phyloP scores from a whole-genome alignment of 2,888 invertebrate species.

The Volucella bombylans region DNA sequence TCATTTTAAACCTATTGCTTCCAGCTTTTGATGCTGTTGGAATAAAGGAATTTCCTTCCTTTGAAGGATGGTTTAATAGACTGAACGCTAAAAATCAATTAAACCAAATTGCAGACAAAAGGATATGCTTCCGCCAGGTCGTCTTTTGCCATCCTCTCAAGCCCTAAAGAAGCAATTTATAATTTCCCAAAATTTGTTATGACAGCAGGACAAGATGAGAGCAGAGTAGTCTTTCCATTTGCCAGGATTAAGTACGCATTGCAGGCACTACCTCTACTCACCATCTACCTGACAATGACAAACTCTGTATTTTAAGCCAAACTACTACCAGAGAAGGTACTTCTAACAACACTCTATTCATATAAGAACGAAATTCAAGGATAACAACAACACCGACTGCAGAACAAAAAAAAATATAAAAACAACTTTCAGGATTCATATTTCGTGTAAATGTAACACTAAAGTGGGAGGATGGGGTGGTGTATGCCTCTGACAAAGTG shows the following conservation, averaged over 20 bases:
- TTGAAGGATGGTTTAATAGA: constrained; percentile 55
- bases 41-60: constrained; percentile 35
- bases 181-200: constrained; percentile 63
- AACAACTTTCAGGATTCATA: constrained; percentile 59
- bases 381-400: neutral
- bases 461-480: neutral
- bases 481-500: constrained; percentile 56
- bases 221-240: constrained; percentile 19
- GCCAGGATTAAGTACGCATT: constrained; percentile 23
- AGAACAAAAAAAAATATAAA: constrained; percentile 20
- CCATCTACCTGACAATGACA: constrained; percentile 37
- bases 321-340: constrained; percentile 32
- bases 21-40: neutral
- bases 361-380: constrained; percentile 3
- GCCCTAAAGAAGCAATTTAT: constrained; percentile 54
- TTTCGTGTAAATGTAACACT: constrained; percentile 38
- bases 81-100: constrained; percentile 68
- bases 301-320: constrained; percentile 14
- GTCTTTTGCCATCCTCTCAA: neutral
- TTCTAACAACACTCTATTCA: constrained; percentile 48
- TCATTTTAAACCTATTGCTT: constrained; percentile 58
- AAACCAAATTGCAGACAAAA: constrained; percentile 65
- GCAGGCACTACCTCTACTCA: neutral
- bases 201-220: constrained; percentile 41
- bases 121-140: neutral